A percentile compares a stretch with the other conserved stretches of the same genome.
These are phyloP conservation scores for Tenthredo scrophulariae DNA, from an alignment of 2,888 invertebrate genomes.

Conservation along the genomic window DNA sequence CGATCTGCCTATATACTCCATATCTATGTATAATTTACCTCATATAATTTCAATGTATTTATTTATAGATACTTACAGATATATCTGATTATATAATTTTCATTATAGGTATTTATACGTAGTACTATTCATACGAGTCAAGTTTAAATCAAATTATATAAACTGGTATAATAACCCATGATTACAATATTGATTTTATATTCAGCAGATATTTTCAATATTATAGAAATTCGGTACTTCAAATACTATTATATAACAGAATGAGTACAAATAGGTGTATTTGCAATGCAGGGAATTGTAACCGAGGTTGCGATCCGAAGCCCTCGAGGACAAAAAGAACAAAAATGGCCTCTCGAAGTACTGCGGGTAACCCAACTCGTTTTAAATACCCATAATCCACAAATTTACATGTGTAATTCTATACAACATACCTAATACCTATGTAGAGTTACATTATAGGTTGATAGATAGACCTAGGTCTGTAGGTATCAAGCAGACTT, in stretches of 20 bases:
- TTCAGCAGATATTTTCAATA: neutral
- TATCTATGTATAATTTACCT: neutral
- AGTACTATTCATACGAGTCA: neutral
- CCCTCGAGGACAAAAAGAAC: conserved; percentile 13
- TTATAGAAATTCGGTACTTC: neutral
- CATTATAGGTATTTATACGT: neutral
- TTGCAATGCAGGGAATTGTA: neutral
- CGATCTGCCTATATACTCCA: neutral
- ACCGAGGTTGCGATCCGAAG: neutral
- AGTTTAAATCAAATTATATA: neutral
- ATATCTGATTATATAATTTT: neutral
- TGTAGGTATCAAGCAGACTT: neutral
- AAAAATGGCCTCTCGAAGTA: neutral
- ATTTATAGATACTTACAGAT: neutral
- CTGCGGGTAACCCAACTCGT: neutral
- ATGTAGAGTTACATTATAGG: neutral
- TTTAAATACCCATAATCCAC: neutral
- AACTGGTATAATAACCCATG: neutral
- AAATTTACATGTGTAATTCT: neutral
- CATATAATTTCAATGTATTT: neutral
- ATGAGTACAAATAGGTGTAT: neutral
- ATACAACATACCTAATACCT: neutral
- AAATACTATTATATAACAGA: neutral
- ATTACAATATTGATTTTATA: too few relatives aligned
- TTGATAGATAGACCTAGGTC: neutral